A percentile compares a stretch with the other conserved stretches of the same genome.
phyloP scores from a whole-genome alignment of 2,888 invertebrate species.

The Cephus pulcher region DNA sequence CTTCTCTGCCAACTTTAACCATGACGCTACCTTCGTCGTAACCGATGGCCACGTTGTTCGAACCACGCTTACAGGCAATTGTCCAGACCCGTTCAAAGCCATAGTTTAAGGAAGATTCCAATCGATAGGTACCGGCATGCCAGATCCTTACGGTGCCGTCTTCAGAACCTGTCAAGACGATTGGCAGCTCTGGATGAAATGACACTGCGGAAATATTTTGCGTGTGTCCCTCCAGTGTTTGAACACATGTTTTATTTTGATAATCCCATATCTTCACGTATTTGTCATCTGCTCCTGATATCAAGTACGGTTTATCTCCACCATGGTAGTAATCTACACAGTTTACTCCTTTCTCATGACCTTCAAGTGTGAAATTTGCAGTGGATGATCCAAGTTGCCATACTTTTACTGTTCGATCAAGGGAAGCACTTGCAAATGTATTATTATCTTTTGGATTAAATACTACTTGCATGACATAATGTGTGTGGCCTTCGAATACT shows the following conservation, averaged over 20 bases:
- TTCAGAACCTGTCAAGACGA: slow-evolving; percentile 96
- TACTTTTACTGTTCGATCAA: slow-evolving; percentile 97
- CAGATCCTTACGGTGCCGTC: slow-evolving; percentile 98
- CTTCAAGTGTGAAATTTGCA: slow-evolving; percentile 98
- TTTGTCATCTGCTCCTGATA: slow-evolving; percentile 98
- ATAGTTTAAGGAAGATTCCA: slow-evolving; percentile 97
- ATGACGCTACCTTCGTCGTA: slow-evolving; percentile 97
- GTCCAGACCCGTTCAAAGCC: slow-evolving; percentile 99
- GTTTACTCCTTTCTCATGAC: slow-evolving; percentile 98
- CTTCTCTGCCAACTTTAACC: slow-evolving; percentile 97
- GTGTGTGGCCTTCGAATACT: slow-evolving; percentile 98
- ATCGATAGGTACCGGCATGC: slow-evolving; percentile 98
- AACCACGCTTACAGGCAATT: slow-evolving; percentile 91
- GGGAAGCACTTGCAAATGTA: slow-evolving; percentile 98
- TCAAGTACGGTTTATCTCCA: slow-evolving; percentile 98
- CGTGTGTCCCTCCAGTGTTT: slow-evolving; percentile 96
- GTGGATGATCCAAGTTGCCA: slow-evolving; percentile 99
- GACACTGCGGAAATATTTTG: slow-evolving; percentile 96
- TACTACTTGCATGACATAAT: slow-evolving; percentile 99
- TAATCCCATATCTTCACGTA: slow-evolving; percentile 99
- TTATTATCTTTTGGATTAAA: slow-evolving; percentile 99
- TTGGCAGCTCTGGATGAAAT: slow-evolving; percentile 98
- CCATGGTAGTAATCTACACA: slow-evolving; percentile 99
- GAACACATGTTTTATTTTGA: slow-evolving; percentile 99
- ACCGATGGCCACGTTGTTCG: slow-evolving; percentile 97